Evolutionary conservation across 1,140 invertebrate genomes (phyloP).

Genomic region (Planococcus citri): DNA sequence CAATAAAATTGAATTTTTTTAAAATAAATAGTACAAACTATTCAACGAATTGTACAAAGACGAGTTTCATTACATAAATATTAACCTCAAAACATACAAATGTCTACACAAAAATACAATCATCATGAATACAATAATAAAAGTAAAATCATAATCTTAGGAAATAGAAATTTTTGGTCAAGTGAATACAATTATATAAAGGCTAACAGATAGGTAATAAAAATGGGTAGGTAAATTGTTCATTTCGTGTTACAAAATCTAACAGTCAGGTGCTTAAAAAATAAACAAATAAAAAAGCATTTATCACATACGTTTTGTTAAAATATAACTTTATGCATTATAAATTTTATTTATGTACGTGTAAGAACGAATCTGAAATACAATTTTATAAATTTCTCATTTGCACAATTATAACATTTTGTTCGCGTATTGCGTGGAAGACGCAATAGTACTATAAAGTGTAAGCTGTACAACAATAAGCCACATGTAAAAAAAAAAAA

Average conservation of each 20-base stretch:
- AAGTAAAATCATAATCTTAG: too few species aligned
- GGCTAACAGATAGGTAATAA: neutral
- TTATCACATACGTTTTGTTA: slow-evolving; percentile 12
- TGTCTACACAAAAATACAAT: neutral
- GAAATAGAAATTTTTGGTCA: slow-evolving; percentile 13
- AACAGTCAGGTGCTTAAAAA: slow-evolving; percentile 16
- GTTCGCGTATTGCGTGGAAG: neutral
- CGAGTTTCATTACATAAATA: neutral
- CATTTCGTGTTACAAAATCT: slow-evolving; percentile 16
- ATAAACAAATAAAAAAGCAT: slow-evolving; percentile 16
- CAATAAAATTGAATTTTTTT: neutral
- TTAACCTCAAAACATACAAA: neutral
- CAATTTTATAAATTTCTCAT: neutral
- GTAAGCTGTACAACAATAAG: neutral
- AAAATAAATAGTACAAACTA: slow-evolving; percentile 15
- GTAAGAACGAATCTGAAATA: neutral
- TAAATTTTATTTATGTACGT: neutral
- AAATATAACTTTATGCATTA: slow-evolving; percentile 1
- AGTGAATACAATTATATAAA: neutral
- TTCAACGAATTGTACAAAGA: slow-evolving; percentile 17
- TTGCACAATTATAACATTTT: neutral
- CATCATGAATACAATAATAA: neutral
- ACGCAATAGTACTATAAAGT: neutral
- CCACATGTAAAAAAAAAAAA: too few species aligned
- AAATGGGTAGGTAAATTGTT: slow-evolving; percentile 10